These are phyloP conservation scores for Anagyrus pseudococci DNA, from an alignment of 2,888 invertebrate genomes.

Conservation along the genomic window DNA sequence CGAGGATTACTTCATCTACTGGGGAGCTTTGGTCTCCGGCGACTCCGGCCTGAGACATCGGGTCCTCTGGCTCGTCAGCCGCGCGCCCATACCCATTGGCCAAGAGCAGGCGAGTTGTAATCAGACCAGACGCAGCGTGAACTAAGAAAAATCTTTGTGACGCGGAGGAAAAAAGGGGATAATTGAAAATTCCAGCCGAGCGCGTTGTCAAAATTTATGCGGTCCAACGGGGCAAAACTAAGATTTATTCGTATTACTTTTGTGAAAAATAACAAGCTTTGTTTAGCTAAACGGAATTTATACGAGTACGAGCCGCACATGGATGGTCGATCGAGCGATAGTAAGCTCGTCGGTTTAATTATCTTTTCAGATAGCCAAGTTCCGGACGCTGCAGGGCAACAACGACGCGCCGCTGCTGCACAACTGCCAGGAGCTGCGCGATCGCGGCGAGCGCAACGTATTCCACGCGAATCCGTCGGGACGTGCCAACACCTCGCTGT, in stretches of 20 bases:
- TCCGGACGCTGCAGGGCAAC: neutral
- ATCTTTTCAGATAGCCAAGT: constrained; percentile 1
- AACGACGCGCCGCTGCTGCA: constrained; percentile 3
- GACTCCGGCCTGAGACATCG: neutral
- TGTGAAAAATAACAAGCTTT: no score
- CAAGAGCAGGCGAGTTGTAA: constrained; percentile 7
- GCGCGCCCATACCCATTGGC: constrained; percentile 10
- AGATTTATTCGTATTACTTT: no score
- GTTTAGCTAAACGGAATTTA: no score
- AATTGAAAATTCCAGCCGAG: no score
- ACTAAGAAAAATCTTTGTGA: no score
- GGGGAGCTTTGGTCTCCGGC: neutral
- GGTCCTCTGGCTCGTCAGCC: constrained; percentile 11
- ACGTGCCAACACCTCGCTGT: neutral
- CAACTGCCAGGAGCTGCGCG: constrained; percentile 10
- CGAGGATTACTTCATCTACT: constrained; percentile 17
- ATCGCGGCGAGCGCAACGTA: neutral
- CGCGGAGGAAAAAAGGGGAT: no score
- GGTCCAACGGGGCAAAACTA: no score
- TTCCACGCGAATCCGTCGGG: constrained; percentile 19
- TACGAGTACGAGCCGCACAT: no score
- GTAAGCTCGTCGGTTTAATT: neutral
- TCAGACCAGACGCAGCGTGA: no score
- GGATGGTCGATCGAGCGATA: no score
- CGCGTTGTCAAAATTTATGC: no score